A percentile compares a stretch with the other conserved stretches of the same genome.
phyloP scores from a whole-genome alignment of 2,113 vertebrate genomes.

The Tinamus guttatus region DNA sequence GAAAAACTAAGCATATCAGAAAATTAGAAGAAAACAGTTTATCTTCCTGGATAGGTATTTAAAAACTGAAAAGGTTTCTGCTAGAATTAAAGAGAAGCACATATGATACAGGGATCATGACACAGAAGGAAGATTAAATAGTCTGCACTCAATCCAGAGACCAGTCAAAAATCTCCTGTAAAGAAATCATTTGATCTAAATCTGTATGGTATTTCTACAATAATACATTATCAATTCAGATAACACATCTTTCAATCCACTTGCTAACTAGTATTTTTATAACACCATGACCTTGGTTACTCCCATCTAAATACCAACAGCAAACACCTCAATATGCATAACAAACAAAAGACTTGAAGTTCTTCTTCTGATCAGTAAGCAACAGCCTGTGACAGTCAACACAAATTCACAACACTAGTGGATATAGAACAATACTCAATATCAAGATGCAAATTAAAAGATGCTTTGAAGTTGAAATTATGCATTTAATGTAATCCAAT shows the following conservation, averaged over 20 bases:
- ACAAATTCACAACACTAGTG: not conserved
- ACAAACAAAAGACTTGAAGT: not conserved
- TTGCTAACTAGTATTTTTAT: not conserved
- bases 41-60: not conserved
- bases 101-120: rapidly evolving
- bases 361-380: not conserved
- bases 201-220: not conserved
- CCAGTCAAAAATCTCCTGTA: not conserved
- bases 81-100: not conserved
- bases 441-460: not conserved
- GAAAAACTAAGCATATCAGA: not conserved
- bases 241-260: not conserved
- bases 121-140: not conserved
- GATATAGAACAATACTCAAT: not conserved
- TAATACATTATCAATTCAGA: not conserved
- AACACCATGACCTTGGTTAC: not conserved
- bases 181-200: not conserved
- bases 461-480: not conserved
- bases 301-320: not conserved
- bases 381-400: rapidly evolving
- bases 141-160: not conserved
- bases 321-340: not conserved
- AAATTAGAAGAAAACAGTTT: not conserved
- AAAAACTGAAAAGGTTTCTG: not conserved
- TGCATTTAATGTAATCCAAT: not conserved